A percentile compares a stretch with the other conserved stretches of the same genome.
Conservation (phyloP, 1,140 invertebrate species). For the Tetragonula clypearis region DNA sequence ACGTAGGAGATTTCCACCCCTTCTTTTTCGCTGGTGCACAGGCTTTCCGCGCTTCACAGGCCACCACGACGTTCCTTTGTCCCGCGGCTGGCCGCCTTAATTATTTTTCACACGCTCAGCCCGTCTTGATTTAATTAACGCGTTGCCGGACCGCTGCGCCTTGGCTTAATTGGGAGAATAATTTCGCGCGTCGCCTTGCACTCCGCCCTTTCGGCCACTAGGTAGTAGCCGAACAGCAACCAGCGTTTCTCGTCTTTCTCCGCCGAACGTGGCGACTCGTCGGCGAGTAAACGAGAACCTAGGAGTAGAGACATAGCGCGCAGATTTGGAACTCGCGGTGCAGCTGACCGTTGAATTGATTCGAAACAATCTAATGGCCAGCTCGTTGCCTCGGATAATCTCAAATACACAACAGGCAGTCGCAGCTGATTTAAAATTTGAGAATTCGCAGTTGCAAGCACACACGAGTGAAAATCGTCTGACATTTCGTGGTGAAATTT, state of each 20-base stretch:
- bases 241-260: neutral
- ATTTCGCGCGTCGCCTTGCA: slow-evolving; percentile 10
- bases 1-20: slow-evolving; percentile 15
- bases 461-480: neutral
- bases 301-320: too few relatives aligned
- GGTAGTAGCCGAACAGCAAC: slow-evolving; percentile 27
- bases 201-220: slow-evolving; percentile 32
- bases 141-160: slow-evolving; percentile 38
- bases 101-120: slow-evolving; percentile 54
- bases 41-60: slow-evolving; percentile 24
- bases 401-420: too few relatives aligned
- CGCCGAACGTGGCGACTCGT: neutral
- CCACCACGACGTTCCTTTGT: slow-evolving; percentile 40
- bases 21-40: neutral
- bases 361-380: too few relatives aligned
- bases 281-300: too few relatives aligned
- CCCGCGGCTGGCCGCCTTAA: slow-evolving; percentile 45
- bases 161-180: slow-evolving; percentile 54
- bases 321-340: too few relatives aligned
- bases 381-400: too few relatives aligned
- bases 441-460: neutral
- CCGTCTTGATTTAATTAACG: slow-evolving; percentile 55
- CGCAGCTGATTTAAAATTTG: too few relatives aligned
- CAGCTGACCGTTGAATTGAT: too few relatives aligned
- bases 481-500: too few relatives aligned